These are phyloP conservation scores for Ceuthmochares aereus DNA, from an alignment of 2,113 vertebrate genomes.

Conservation along the genomic window DNA sequence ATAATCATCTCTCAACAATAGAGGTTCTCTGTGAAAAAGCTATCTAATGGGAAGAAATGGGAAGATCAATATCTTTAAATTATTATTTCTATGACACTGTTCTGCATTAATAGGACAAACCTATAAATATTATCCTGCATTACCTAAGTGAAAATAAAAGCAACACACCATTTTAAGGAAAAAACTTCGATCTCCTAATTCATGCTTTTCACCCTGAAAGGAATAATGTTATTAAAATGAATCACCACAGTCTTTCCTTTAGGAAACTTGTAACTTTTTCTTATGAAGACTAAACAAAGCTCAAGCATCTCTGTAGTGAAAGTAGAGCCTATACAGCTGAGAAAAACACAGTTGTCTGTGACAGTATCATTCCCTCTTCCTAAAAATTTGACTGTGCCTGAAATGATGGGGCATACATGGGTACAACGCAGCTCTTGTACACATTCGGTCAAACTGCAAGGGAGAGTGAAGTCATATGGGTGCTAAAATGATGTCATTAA, in stretches of 20 bases:
- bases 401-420: not conserved
- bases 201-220: not conserved
- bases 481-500: slow-evolving; percentile 49
- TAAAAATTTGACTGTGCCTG: not conserved
- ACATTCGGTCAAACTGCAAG: not conserved
- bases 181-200: not conserved
- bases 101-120: not conserved
- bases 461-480: slow-evolving; percentile 2
- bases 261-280: not conserved
- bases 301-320: not conserved
- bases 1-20: not conserved
- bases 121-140: not conserved
- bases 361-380: not conserved
- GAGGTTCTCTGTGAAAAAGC: not conserved
- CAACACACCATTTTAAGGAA: not conserved
- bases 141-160: not conserved
- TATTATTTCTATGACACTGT: not conserved
- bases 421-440: not conserved
- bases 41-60: not conserved
- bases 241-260: not conserved
- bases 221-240: not conserved
- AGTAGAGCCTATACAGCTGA: not conserved
- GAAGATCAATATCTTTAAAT: not conserved
- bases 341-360: not conserved
- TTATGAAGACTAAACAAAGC: not conserved